Percentiles rank a stretch among this genome's conserved stretches.
phyloP scores from a whole-genome alignment of 2,113 vertebrate species.

The Pelecanus crispus region DNA sequence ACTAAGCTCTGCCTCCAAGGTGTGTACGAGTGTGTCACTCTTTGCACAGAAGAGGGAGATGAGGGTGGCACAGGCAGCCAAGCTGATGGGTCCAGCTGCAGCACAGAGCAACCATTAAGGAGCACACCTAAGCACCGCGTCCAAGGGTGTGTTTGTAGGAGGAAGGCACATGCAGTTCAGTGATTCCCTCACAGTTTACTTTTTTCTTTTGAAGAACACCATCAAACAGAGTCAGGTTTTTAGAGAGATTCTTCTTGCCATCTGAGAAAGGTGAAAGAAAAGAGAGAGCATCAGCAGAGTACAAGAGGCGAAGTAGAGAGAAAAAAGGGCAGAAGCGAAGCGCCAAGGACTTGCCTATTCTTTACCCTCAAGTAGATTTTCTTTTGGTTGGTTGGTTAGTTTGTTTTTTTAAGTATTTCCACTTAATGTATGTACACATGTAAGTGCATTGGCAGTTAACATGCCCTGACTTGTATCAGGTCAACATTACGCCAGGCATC shows the following conservation, averaged over 20 bases:
- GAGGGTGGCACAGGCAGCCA: neutral
- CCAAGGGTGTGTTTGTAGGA: neutral
- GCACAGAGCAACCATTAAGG: neutral
- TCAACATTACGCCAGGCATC: neutral
- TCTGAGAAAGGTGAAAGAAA: neutral
- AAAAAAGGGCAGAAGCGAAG: neutral
- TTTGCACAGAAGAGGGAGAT: neutral
- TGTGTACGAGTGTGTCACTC: neutral
- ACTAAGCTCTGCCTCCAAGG: neutral
- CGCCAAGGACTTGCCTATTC: neutral
- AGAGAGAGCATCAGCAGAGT: neutral
- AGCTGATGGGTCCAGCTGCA: neutral
- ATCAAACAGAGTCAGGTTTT: neutral
- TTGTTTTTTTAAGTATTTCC: neutral
- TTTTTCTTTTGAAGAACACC: neutral
- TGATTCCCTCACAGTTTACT: neutral
- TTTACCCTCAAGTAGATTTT: neutral
- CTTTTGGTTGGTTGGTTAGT: neutral
- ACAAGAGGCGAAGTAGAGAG: neutral
- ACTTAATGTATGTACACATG: neutral
- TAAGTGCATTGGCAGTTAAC: neutral
- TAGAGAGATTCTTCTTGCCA: neutral
- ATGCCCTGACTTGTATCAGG: rapidly evolving
- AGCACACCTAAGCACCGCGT: rapidly evolving
- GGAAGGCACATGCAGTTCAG: neutral